These are phyloP conservation scores for Tenthredo mesomela DNA, from an alignment of 2,888 invertebrate species.

Conservation along the genomic window DNA sequence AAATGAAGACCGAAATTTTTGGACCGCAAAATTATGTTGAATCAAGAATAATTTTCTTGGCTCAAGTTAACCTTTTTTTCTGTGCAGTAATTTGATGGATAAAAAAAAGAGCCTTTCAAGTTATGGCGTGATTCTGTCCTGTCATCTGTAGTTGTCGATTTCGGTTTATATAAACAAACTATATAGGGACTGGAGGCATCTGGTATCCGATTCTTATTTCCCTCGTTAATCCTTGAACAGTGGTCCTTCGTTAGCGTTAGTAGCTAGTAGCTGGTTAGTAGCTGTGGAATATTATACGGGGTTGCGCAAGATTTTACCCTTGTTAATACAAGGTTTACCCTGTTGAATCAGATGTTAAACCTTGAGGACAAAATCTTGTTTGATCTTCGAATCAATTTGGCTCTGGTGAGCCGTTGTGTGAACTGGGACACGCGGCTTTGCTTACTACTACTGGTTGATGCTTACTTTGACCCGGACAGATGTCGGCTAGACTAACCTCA, in stretches of 20 bases:
- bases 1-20: too few species aligned
- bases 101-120: background rate
- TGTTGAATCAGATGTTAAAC: conserved; percentile 50
- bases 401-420: conserved; percentile 28
- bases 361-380: conserved; percentile 41
- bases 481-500: conserved; percentile 59
- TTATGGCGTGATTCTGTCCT: conserved; percentile 16
- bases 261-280: conserved; percentile 39
- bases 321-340: conserved; percentile 52
- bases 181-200: conserved; percentile 56
- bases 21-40: too few species aligned
- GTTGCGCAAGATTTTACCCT: conserved; percentile 28
- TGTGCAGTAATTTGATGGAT: background rate
- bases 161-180: conserved; percentile 39
- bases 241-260: conserved; percentile 50
- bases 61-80: too few species aligned
- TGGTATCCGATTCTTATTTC: conserved; percentile 55
- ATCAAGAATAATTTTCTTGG: too few species aligned
- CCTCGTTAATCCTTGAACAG: conserved; percentile 60
- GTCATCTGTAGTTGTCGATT: conserved; percentile 50
- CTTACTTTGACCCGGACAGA: conserved; percentile 59
- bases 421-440: conserved; percentile 21
- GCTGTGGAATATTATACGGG: background rate
- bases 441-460: conserved; percentile 26
- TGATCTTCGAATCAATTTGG: conserved; percentile 52